phyloP scores from a whole-genome alignment of 2,113 vertebrate species.

The Megalops atlanticus region DNA sequence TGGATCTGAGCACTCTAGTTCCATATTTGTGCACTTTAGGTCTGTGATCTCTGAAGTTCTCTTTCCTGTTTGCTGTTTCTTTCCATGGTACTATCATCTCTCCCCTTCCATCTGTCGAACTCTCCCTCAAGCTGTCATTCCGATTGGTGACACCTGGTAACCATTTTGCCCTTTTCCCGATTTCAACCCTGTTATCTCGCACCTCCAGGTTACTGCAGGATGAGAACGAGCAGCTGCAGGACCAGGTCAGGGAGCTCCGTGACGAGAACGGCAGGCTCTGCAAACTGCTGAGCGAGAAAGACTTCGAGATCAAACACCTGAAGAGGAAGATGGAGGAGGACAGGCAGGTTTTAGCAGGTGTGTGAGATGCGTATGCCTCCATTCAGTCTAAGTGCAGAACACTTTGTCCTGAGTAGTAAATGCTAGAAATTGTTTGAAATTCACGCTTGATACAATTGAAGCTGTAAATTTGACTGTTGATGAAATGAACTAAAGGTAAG shows the following conservation, averaged over 20 bases:
- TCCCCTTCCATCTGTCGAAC: too few species aligned
- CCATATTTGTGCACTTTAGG: too few species aligned
- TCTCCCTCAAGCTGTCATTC: too few species aligned
- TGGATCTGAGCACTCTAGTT: too few species aligned
- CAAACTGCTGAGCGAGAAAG: conserved; percentile 84
- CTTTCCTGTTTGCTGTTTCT: too few species aligned
- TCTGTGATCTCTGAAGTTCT: too few species aligned
- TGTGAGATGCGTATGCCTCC: not conserved
- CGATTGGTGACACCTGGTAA: not conserved
- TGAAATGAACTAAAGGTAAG: too few species aligned
- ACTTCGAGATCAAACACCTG: conserved; percentile 87
- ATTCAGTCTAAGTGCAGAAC: not conserved
- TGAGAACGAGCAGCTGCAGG: conserved; percentile 69
- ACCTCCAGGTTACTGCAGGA: conserved; percentile 49
- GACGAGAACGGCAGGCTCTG: conserved; percentile 87
- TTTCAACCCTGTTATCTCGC: not conserved
- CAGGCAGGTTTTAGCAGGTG: conserved; percentile 79
- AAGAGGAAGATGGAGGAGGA: conserved; percentile 82
- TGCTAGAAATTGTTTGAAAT: not conserved
- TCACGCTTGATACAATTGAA: not conserved
- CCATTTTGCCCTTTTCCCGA: not conserved
- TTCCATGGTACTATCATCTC: not conserved
- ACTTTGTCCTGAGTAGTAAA: not conserved
- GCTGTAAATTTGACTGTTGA: too few species aligned
- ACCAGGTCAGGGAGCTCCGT: conserved; percentile 74